Evolutionary conservation across 1,140 invertebrate species (phyloP), one percentile per base, ranked within the genome.

Genomic region (Pseudomyrmex concolor): DNA sequence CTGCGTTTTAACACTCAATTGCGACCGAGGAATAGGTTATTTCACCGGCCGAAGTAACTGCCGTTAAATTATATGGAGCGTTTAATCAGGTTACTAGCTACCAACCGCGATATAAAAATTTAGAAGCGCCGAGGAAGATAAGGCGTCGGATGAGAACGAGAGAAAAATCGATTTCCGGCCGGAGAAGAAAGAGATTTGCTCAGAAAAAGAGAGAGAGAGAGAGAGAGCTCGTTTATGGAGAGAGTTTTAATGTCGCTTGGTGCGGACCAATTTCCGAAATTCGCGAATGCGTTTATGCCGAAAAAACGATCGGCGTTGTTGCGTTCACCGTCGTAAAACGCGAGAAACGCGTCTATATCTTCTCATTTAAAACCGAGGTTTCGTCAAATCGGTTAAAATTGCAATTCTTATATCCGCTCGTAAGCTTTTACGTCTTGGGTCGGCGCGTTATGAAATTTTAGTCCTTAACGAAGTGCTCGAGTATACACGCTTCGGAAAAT

Each of bases 81-180:
- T 83, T 85, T 85, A 85, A 85, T 86, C 68, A 73, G 68, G 83
- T 86, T 86, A 85, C 43, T 48, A 25, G 55, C 43, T 81, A 13
- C 25, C 19, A 73, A 74, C 62, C 63, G 25, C 45, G 57, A 67
- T 82, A 83, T 76, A 82, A 86, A 86, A 86, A 86, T 86, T 66
- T 51, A 86, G 45, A 7, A 57, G 59, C 45, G 66, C 19, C 34
- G 34, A 34, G 17, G 17, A 25, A 66, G 50, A 66, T 17, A 19
- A 22, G 12, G 51, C 54, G 67, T 1, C 73, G 50, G 22, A 66
- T 34, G 34, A 48, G 17, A 12, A 12, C 15, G 34, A 5, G 55
- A 68, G 63, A 43, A 55, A 43, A 45, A 71, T 86, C 84, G 51
- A 86, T 86, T 73, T 71, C 50, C 62, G 50, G 57, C 55, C 45